Base-by-base conservation (phyloP, 1,140 invertebrate species). In the Heliconius hermathena region DNA sequence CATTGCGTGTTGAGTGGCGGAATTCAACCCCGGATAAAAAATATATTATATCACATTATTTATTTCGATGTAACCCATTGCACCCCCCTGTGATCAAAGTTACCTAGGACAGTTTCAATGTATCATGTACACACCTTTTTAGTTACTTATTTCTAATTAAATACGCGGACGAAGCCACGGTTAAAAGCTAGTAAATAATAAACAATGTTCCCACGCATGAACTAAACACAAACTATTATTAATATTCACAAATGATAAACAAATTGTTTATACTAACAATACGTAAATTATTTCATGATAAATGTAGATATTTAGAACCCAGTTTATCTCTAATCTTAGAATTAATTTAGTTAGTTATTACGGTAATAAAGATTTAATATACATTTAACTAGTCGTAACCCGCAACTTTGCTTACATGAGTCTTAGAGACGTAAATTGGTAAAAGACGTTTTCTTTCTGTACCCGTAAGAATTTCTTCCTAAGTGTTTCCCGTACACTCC, bases 311-410 rank as follows among this genome's bases (percentile, higher is more conserved):
- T 60, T 60, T n/a, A 60, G 57, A 60, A 22, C 9, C 57, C 9
- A 11, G 8, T 60, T 60, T 60, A 60, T 60, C 22, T 26, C 9
- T 11, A 60, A 60, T 60, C n/a, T 60, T 22, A 60, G n/a, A 20
- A 54, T 54, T 60, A 60, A 60, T 60, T 22, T 11, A 60, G n/a
- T 26, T 60, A 60, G 57, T 22, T 60, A 60, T 60, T 60, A 60
- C 9, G 9, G 20, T 26, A 60, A 22, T 60, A 60, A 22, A 60
- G 22, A 60, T 60, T 22, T 60, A 22, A 60, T 60, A 60, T 60
- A 11, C 26, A 11, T 60, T 46, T 13, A 16, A 46, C 41, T 46
- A 46, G 41, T 16, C 1, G 13, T 46, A 16, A 46, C 41, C 16
- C 41, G 16, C 41, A 46, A 16, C 41, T 46, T 46, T 46, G 41